Conservation (phyloP, 2,797 vertebrate species). For the Lophotriccus pileatus region DNA sequence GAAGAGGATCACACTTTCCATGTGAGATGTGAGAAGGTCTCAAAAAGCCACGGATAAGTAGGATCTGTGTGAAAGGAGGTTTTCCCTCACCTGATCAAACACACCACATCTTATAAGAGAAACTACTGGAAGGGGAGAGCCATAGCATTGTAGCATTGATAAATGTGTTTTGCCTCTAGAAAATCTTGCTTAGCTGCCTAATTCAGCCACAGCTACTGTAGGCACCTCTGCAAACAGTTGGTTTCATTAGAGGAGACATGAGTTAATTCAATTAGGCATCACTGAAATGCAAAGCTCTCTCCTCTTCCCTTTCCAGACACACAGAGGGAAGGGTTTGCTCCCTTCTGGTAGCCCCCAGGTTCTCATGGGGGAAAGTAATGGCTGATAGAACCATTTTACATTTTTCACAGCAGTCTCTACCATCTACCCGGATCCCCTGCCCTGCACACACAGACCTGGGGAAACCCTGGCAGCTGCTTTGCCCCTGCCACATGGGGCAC, state of each 20-base stretch:
- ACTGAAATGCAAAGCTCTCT: not conserved
- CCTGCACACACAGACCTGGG: rapidly evolving
- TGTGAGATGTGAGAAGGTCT: not conserved
- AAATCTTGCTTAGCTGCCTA: not conserved
- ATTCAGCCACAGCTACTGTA: not conserved
- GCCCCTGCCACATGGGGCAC: rapidly evolving
- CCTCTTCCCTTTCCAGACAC: not conserved
- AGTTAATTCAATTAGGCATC: not conserved
- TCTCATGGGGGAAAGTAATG: rapidly evolving
- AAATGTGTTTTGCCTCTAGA: not conserved
- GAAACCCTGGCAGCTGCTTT: not conserved
- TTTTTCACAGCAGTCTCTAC: not conserved
- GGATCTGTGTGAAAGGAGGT: not conserved
- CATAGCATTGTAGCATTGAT: not conserved
- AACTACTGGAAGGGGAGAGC: not conserved
- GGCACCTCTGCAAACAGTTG: not conserved
- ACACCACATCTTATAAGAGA: not conserved
- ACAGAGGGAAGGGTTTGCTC: not conserved
- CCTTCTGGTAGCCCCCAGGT: not conserved
- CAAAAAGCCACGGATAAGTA: not conserved
- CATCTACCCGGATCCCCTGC: too few relatives aligned
- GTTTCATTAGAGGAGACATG: not conserved
- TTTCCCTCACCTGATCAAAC: not conserved
- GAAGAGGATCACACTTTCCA: not conserved
- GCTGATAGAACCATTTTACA: not conserved